Evolutionary conservation across 2,797 vertebrate genomes (phyloP).

Genomic region (Cryptoprocta ferox): DNA sequence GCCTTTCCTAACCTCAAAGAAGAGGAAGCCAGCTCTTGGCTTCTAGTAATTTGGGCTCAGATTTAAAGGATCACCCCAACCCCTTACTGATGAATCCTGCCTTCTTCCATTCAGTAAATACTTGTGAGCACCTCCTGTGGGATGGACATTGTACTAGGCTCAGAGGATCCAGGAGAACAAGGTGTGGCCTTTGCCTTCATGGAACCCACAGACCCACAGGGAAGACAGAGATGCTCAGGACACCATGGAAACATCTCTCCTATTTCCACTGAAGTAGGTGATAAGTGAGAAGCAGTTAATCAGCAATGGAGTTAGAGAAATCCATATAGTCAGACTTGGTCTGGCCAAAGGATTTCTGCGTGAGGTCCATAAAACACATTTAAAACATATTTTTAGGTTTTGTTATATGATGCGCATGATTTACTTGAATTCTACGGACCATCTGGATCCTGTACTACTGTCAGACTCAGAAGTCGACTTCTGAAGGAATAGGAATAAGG

Average conservation of each 20-base stretch:
- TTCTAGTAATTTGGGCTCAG: background rate
- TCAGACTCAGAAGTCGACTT: background rate
- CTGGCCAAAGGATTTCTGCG: conserved; percentile 12
- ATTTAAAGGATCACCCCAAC: background rate
- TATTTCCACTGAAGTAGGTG: background rate
- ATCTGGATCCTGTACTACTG: background rate
- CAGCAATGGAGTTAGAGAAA: background rate
- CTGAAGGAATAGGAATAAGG: background rate
- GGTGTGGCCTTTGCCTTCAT: background rate
- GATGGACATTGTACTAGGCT: background rate
- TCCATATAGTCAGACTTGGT: background rate
- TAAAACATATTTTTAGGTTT: conserved; percentile 31
- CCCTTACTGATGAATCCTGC: background rate
- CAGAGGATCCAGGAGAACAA: background rate
- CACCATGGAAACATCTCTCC: background rate
- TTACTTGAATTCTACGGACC: conserved; percentile 46
- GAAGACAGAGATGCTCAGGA: background rate
- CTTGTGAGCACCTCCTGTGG: background rate
- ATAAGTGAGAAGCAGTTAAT: background rate
- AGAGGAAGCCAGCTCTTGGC: background rate
- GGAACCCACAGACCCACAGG: background rate
- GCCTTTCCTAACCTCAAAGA: background rate
- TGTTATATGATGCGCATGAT: background rate
- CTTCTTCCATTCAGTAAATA: background rate
- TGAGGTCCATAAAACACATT: conserved; percentile 41